Percentiles rank a stretch among this genome's conserved stretches.
Evolutionary conservation across 2,888 invertebrate genomes (phyloP).

Genomic region (Arge pagana): DNA sequence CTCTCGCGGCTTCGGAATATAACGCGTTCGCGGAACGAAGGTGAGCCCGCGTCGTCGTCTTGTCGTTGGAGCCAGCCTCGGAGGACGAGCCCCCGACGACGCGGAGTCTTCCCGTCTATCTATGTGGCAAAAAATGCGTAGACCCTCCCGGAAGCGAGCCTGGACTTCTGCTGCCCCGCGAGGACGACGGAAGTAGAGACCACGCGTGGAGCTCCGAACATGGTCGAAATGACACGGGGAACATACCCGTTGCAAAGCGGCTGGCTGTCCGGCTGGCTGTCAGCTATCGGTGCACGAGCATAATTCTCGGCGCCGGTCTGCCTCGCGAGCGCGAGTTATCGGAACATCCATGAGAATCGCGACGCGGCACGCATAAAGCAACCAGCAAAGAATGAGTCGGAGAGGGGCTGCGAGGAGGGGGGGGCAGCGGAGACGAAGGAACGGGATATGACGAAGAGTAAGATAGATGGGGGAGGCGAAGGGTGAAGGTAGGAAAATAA

Average conservation of each 20-base stretch:
- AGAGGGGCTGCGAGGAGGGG: background rate
- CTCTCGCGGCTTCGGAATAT: constrained; percentile 10
- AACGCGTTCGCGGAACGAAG: background rate
- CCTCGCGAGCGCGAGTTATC: constrained; percentile 12
- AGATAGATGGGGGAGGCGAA: background rate
- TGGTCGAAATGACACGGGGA: constrained; percentile 1
- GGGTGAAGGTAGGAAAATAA: background rate
- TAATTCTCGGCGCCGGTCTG: constrained; percentile 40
- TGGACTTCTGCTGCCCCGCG: background rate
- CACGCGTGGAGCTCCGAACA: background rate
- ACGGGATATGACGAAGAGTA: no score
- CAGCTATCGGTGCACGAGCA: constrained; percentile 49
- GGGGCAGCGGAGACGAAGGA: background rate
- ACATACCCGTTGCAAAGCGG: background rate
- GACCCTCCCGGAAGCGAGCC: background rate
- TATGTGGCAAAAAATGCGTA: background rate
- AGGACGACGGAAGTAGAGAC: background rate
- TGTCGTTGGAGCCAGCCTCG: background rate
- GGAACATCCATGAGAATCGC: no score
- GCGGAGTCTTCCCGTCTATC: no score
- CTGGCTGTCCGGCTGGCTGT: constrained; percentile 33
- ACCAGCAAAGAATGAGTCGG: background rate
- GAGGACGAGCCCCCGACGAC: background rate
- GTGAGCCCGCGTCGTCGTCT: background rate
- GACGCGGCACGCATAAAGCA: no score